Evolutionary conservation across 2,888 invertebrate species (phyloP).

Genomic region (Lycophotia porphyrea): DNA sequence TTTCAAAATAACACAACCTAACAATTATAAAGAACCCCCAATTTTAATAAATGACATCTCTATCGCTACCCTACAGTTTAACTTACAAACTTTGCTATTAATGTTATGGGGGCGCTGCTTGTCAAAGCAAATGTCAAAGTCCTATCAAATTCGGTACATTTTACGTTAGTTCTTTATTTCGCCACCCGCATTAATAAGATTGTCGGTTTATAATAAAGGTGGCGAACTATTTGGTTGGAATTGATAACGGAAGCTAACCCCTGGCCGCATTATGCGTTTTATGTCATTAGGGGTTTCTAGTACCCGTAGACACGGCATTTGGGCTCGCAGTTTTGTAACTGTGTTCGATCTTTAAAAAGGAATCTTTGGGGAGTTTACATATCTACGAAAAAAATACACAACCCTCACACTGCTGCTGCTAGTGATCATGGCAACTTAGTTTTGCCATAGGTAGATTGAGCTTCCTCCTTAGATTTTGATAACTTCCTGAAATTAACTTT

Average conservation of each 20-base stretch:
- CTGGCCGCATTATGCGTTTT: conserved; percentile 70
- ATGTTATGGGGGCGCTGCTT: conserved; percentile 24
- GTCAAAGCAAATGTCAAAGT: background rate
- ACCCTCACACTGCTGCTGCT: background rate
- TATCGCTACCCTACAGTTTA: conserved; percentile 75
- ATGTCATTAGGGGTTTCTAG: conserved; percentile 77
- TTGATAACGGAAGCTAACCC: conserved; percentile 80
- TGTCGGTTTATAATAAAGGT: conserved; percentile 62
- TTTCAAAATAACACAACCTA: conserved; percentile 47
- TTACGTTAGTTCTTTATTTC: conserved; percentile 21
- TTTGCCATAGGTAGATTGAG: background rate
- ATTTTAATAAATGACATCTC: conserved; percentile 73
- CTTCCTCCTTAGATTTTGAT: background rate
- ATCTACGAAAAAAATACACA: background rate
- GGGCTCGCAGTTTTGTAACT: conserved; percentile 46
- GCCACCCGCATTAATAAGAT: background rate
- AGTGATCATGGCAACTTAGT: background rate
- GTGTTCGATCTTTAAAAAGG: conserved; percentile 47
- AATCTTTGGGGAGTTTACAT: too few species aligned
- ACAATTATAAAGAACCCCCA: conserved; percentile 60
- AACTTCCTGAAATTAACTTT: background rate
- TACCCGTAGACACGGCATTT: conserved; percentile 72
- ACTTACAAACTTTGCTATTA: background rate
- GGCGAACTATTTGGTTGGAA: conserved; percentile 76
- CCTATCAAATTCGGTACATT: conserved; percentile 10